Conservation (phyloP, 2,797 vertebrate species). For the Sarcoramphus papa region DNA sequence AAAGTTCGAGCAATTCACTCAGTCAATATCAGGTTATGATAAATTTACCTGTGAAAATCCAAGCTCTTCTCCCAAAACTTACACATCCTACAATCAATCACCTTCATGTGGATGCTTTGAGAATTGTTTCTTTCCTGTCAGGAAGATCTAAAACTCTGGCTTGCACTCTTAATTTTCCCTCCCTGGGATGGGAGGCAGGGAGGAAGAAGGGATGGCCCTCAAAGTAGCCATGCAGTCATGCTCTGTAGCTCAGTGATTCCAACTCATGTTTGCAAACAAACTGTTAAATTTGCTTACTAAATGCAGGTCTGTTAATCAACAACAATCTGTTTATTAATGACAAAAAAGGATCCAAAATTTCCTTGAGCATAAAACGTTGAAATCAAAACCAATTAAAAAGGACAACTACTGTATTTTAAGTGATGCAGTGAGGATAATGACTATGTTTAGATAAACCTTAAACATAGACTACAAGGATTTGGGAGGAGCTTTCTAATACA, state of each 20-base stretch:
- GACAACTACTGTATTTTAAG: not conserved
- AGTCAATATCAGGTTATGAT: not conserved
- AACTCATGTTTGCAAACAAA: not conserved
- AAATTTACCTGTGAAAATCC: not conserved
- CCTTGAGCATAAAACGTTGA: not conserved
- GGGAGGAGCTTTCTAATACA: not conserved
- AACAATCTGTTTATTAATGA: not conserved
- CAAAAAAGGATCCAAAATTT: not conserved
- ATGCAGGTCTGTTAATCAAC: not conserved
- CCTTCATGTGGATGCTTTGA: not conserved
- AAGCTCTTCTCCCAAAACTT: not conserved
- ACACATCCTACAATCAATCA: not conserved
- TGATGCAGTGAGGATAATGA: not conserved
- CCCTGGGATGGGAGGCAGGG: not conserved
- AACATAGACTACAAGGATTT: not conserved
- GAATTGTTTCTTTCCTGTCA: not conserved
- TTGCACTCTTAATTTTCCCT: not conserved
- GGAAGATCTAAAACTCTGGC: not conserved
- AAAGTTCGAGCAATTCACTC: not conserved
- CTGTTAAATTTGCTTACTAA: not conserved
- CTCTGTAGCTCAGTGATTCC: not conserved
- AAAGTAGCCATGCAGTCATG: not conserved
- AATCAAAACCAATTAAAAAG: not conserved
- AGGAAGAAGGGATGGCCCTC: not conserved
- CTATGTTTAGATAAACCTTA: not conserved